Evolutionary conservation across 2,113 vertebrate species (phyloP), one percentile per base, ranked within the genome.

Genomic region (Strix uralensis): DNA sequence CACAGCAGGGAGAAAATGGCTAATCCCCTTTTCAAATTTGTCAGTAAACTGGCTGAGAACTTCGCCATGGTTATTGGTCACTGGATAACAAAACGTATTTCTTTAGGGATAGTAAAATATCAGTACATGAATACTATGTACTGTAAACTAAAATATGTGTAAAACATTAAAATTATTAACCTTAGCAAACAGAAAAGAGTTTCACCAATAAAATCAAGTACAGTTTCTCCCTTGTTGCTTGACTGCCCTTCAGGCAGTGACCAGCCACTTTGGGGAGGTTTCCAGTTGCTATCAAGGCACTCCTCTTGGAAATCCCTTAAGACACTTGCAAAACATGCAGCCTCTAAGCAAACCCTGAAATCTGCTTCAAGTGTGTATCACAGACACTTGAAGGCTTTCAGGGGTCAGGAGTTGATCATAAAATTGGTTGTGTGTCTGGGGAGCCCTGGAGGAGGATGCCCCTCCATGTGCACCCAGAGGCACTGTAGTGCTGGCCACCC

Each of bases 401-500:
- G 26, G 12, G 18, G 13, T 70, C 63, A 54, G 47, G n/a, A 77
- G 26, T 0, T n/a, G 62, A 46, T 38, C 22, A 38, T 49, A 59
- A 77, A 83, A 59, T 15, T 32, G 25, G 2, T 10, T n/a, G 10
- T 32, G 20, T 13, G 2, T 23, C 0, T 4, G 29, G 1, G 8
- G 4, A 1, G 4, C 2, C 25, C 14, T 27, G 42, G 21, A 40
- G 10, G 42, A 84, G 16, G 10, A 20, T 42, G 27, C 0, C 11
- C 4, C 26, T 72, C 14, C 8, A 2, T 9, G 9, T 44, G 23
- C n/a, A n/a, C 6, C 34, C 63, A 61, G 32, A 65, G 34, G 5
- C 13, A 42, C 0, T 1, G 15, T 36, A 87, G 26, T 10, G 9
- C 26, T 70, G 55, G 18, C 38, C 46, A 73, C 0, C 9, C 2